Evolutionary conservation across 2,888 invertebrate species (phyloP).

Genomic region (Heteromurus nitidus): DNA sequence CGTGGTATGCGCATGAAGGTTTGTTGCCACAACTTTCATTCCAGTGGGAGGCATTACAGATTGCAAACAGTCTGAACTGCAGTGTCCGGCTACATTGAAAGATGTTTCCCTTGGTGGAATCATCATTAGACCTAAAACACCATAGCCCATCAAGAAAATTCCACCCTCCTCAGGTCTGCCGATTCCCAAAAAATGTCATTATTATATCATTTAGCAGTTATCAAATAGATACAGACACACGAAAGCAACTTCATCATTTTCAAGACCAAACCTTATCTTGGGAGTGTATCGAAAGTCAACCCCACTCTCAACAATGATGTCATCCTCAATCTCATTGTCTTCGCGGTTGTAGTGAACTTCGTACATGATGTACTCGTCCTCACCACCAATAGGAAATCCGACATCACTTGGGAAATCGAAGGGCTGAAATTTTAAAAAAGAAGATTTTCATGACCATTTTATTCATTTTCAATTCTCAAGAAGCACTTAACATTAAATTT

Average conservation of each 20-base stretch:
- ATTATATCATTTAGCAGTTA: neutral
- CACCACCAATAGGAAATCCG: neutral
- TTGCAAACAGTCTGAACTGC: neutral
- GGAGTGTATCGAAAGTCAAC: neutral
- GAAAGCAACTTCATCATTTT: no score
- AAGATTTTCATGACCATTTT: conserved; percentile 81
- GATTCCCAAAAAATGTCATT: no score
- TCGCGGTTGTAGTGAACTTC: conserved; percentile 34
- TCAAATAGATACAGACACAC: neutral
- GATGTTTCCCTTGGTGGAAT: neutral
- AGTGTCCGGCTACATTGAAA: conserved; percentile 3
- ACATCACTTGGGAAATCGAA: conserved; percentile 85
- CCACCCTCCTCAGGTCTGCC: neutral
- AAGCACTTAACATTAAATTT: neutral
- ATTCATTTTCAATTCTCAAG: no score
- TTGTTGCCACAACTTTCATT: conserved; percentile 1
- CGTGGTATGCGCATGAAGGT: conserved; percentile 9
- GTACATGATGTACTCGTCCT: conserved; percentile 26
- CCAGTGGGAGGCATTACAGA: neutral
- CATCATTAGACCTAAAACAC: neutral
- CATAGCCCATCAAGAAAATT: conserved; percentile 1
- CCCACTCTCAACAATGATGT: neutral
- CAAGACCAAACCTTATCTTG: neutral
- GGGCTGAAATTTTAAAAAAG: conserved; percentile 85
- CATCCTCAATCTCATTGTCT: conserved; percentile 1